Evolutionary conservation across 2,113 vertebrate species (phyloP).

Genomic region (Urocolius indicus): DNA sequence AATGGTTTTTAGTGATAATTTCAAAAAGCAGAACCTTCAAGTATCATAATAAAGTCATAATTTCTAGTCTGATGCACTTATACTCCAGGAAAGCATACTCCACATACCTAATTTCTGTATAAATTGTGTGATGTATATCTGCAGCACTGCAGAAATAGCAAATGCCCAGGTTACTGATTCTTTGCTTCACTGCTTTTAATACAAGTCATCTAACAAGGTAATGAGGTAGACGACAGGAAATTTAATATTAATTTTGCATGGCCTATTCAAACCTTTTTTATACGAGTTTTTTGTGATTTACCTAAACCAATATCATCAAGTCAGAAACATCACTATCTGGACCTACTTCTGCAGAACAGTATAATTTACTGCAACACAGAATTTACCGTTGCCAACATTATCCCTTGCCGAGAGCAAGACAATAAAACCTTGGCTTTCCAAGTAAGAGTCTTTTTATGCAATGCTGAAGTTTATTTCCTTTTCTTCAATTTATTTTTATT

Average conservation of each 20-base stretch:
- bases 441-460: constrained; percentile 38
- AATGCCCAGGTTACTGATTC: constrained; percentile 57
- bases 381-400: not conserved
- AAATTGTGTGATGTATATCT: constrained; percentile 47
- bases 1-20: constrained; percentile 30
- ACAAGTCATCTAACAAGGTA: constrained; percentile 72
- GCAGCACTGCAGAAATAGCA: constrained; percentile 50
- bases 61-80: constrained; percentile 71
- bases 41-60: constrained; percentile 70
- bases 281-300: constrained; percentile 13
- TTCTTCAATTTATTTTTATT: constrained; percentile 69
- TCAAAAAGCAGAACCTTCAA: constrained; percentile 57
- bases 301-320: constrained; percentile 35
- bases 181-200: constrained; percentile 73
- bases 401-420: constrained; percentile 50
- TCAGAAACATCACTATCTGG: not conserved
- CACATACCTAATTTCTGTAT: constrained; percentile 59
- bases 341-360: constrained; percentile 6
- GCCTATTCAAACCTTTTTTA: constrained; percentile 29
- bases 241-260: constrained; percentile 73
- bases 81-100: constrained; percentile 33
- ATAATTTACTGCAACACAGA: not conserved
- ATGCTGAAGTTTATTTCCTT: constrained; percentile 58
- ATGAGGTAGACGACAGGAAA: constrained; percentile 67
- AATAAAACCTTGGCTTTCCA: constrained; percentile 39